phyloP scores from a whole-genome alignment of 2,797 vertebrate genomes.

The Mallotus villosus region DNA sequence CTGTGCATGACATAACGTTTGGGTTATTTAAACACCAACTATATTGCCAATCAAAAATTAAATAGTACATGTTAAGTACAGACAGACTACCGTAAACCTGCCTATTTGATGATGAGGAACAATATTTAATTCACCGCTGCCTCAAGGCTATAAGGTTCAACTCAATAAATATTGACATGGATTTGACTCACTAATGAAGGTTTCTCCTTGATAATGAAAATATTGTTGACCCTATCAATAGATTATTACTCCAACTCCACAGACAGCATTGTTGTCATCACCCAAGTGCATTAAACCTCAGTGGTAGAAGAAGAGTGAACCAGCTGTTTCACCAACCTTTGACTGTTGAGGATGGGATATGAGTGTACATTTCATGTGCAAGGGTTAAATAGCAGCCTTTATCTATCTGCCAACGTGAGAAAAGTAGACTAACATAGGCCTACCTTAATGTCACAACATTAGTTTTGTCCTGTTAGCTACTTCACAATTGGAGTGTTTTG shows the following conservation, averaged over 20 bases:
- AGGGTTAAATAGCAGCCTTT: background rate
- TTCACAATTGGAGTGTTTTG: too few relatives aligned
- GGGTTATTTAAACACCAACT: background rate
- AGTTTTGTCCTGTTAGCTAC: too few relatives aligned
- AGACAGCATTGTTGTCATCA: background rate
- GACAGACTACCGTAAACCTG: background rate
- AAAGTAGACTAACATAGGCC: too few relatives aligned
- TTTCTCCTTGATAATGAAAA: background rate
- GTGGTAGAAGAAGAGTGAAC: background rate
- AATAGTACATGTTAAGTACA: background rate
- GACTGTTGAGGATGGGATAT: background rate
- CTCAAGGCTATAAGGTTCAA: background rate
- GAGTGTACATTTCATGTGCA: background rate
- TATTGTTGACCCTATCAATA: background rate
- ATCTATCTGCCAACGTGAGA: too few relatives aligned
- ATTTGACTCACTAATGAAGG: background rate
- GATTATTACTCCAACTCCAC: background rate
- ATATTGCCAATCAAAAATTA: background rate
- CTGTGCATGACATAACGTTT: too few relatives aligned
- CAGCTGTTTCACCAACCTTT: background rate
- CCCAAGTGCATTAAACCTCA: background rate
- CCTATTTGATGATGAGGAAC: background rate
- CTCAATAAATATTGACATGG: slow-evolving; percentile 13
- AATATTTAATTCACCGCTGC: background rate
- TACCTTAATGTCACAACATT: too few relatives aligned